phyloP scores from a whole-genome alignment of 2,888 invertebrate species.

The Encarsia formosa region DNA sequence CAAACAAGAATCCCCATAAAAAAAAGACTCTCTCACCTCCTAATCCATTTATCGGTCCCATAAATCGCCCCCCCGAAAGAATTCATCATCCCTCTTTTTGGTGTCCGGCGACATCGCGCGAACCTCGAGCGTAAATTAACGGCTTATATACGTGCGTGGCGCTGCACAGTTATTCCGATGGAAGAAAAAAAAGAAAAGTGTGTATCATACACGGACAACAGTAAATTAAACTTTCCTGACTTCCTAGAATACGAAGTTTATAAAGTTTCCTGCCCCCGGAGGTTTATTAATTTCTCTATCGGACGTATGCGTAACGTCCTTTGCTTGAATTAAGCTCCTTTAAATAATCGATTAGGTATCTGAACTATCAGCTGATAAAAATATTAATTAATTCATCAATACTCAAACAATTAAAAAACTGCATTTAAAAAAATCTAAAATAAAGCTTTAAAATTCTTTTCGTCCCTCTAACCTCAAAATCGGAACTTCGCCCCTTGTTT shows the following conservation, averaged over 20 bases:
- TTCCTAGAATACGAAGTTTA: too few species aligned
- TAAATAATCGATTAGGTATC: too few species aligned
- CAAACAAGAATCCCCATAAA: not conserved
- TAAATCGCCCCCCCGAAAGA: constrained; percentile 46
- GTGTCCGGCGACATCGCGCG: constrained; percentile 9
- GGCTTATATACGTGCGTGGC: constrained; percentile 39
- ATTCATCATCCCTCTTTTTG: constrained; percentile 29
- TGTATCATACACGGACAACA: constrained; percentile 40
- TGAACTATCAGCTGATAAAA: too few species aligned
- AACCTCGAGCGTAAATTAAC: constrained; percentile 42
- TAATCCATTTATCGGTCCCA: constrained; percentile 33
- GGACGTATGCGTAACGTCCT: too few species aligned
- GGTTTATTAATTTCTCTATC: too few species aligned
- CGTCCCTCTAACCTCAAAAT: too few species aligned
- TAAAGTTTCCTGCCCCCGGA: constrained; percentile 22
- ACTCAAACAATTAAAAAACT: too few species aligned
- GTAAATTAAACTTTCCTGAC: constrained; percentile 41
- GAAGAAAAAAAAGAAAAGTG: constrained; percentile 48
- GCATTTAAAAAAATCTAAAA: too few species aligned
- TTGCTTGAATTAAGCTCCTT: too few species aligned
- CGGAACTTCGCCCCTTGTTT: too few species aligned
- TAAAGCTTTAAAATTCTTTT: too few species aligned
- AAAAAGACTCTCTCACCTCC: constrained; percentile 16
- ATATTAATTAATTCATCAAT: too few species aligned
- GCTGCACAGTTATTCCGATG: constrained; percentile 30